Conservation (phyloP, 2,113 vertebrate genomes). For the Fulmarus glacialis region DNA sequence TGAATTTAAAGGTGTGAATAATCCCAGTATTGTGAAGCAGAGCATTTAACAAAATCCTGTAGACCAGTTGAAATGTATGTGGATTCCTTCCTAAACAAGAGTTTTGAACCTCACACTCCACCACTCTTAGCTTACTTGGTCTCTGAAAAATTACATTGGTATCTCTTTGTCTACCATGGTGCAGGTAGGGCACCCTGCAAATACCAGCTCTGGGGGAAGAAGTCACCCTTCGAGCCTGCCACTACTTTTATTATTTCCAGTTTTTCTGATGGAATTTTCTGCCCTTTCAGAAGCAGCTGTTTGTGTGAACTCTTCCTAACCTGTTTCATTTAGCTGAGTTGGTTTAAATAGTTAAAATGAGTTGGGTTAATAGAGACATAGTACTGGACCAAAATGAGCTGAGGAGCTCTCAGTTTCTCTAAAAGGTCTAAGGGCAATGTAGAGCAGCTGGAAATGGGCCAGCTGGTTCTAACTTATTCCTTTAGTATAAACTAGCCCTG, state of each 20-base stretch:
- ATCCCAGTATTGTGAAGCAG: constrained; percentile 11
- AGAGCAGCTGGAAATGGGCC: neutral
- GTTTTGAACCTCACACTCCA: neutral
- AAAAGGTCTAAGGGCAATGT: neutral
- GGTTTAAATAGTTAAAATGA: neutral
- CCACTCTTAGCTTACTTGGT: neutral
- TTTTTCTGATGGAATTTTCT: neutral
- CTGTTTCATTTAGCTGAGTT: constrained; percentile 2
- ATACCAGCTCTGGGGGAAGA: neutral
- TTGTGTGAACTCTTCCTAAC: constrained; percentile 28
- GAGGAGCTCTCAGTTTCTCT: neutral
- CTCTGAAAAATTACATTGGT: neutral
- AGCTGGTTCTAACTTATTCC: neutral
- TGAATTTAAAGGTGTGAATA: constrained; percentile 16
- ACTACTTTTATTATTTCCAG: neutral
- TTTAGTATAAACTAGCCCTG: neutral
- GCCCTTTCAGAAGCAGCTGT: neutral
- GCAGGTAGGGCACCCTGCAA: neutral
- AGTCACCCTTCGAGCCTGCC: neutral
- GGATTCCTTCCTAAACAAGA: neutral
- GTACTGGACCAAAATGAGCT: neutral
- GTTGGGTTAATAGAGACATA: neutral
- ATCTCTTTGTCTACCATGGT: neutral
- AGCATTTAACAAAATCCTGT: neutral
- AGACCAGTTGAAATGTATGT: neutral